Conservation (phyloP, 1,140 invertebrate species). For the Lethrus apterus region DNA sequence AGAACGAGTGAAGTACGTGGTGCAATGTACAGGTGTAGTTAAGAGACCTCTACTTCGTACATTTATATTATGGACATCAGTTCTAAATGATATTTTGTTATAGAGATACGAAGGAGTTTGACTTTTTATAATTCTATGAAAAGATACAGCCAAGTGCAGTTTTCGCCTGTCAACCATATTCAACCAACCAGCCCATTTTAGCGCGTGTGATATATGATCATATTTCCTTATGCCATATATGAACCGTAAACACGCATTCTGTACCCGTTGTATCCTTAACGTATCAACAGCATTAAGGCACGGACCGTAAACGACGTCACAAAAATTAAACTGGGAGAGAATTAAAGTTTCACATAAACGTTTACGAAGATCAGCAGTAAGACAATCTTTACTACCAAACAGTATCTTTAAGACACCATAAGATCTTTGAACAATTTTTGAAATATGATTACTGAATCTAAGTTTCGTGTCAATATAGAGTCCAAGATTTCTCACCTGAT, state of each 20-base stretch:
- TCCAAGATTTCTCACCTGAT: too few relatives aligned
- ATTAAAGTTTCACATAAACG: neutral
- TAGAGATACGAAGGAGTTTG: constrained; percentile 5
- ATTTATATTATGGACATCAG: constrained; percentile 11
- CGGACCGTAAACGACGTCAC: constrained; percentile 7
- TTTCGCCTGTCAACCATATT: constrained; percentile 12
- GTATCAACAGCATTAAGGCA: constrained; percentile 2
- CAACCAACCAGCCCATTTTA: neutral
- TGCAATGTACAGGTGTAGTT: constrained; percentile 1
- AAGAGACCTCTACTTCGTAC: constrained; percentile 2
- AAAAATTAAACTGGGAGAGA: constrained; percentile 10
- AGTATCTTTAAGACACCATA: too few relatives aligned
- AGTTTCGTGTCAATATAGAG: too few relatives aligned
- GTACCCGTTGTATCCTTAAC: neutral
- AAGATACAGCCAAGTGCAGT: neutral
- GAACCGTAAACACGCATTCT: constrained; percentile 7
- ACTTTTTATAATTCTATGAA: neutral
- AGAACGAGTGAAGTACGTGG: neutral
- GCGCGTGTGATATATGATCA: neutral
- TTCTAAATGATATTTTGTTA: constrained; percentile 6
- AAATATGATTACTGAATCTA: too few relatives aligned
- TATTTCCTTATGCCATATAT: constrained; percentile 8
- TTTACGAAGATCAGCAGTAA: too few relatives aligned
- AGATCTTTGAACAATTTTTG: too few relatives aligned
- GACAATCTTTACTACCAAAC: too few relatives aligned